phyloP scores from a whole-genome alignment of 2,888 invertebrate species.

The Parasteatoda lunata region DNA sequence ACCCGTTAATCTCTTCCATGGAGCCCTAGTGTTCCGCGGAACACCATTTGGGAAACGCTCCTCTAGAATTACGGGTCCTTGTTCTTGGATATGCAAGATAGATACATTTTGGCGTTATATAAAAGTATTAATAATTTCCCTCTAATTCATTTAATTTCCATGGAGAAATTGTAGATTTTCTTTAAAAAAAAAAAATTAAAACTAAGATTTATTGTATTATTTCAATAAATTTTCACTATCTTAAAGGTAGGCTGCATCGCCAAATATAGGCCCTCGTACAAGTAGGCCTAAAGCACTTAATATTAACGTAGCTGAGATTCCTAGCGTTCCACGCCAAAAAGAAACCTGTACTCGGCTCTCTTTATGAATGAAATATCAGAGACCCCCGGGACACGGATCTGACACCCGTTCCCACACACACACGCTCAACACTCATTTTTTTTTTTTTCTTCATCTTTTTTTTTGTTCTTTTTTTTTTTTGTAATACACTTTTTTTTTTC shows the following conservation, averaged over 20 bases:
- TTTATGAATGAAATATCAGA: slow-evolving; percentile 63
- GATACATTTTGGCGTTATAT: too few relatives aligned
- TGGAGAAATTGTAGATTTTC: too few relatives aligned
- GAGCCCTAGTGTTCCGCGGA: too few relatives aligned
- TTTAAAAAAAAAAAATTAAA: too few relatives aligned
- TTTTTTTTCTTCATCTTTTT: background rate
- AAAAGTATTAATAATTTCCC: too few relatives aligned
- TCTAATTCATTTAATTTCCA: too few relatives aligned
- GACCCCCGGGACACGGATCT: slow-evolving; percentile 59
- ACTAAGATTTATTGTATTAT: too few relatives aligned
- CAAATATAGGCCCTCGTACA: slow-evolving; percentile 30
- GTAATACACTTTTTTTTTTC: slow-evolving; percentile 34
- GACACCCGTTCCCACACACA: slow-evolving; percentile 64
- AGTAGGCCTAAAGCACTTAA: slow-evolving; percentile 59
- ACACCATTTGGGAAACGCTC: too few relatives aligned
- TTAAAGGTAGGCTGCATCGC: slow-evolving; percentile 21
- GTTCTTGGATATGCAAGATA: too few relatives aligned
- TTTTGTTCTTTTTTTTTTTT: background rate
- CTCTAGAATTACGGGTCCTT: too few relatives aligned
- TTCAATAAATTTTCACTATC: background rate
- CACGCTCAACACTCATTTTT: slow-evolving; percentile 9
- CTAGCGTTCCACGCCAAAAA: slow-evolving; percentile 62
- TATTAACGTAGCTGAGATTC: slow-evolving; percentile 64
- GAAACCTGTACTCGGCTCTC: slow-evolving; percentile 62
- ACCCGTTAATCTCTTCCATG: too few relatives aligned